Conservation (phyloP, 92 coral and sea anemone genomes). For the Anthopleura xanthogrammica region DNA sequence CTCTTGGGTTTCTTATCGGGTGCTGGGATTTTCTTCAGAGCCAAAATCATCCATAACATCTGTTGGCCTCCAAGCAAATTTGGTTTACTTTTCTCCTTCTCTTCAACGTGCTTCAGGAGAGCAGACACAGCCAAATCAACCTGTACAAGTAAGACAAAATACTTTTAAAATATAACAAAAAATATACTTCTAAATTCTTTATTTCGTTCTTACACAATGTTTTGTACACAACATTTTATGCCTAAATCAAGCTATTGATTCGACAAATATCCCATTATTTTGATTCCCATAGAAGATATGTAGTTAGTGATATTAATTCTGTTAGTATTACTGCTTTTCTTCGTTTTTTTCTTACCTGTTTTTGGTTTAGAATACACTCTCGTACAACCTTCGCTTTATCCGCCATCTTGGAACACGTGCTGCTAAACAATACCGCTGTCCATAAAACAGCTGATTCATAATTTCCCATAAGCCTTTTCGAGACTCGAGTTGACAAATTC, state of each 20-base stretch:
- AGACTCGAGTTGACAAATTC: not conserved
- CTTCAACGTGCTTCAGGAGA: constrained; percentile 62
- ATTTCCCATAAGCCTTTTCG: constrained; percentile 5
- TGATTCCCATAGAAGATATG: not conserved
- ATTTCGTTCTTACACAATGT: not conserved
- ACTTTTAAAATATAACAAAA: not conserved
- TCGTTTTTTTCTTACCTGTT: constrained; percentile 58
- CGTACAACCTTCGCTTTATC: constrained; percentile 57
- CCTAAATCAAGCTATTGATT: not conserved
- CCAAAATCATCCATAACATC: constrained; percentile 68
- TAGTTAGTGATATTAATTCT: not conserved
- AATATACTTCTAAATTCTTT: not conserved
- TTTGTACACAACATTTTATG: not conserved
- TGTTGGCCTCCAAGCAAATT: constrained; percentile 67
- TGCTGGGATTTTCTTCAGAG: constrained; percentile 81
- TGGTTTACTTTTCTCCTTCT: constrained; percentile 54
- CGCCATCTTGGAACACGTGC: constrained; percentile 71
- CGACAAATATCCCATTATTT: not conserved
- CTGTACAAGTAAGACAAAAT: constrained; percentile 6
- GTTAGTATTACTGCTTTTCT: not conserved
- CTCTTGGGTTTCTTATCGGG: constrained; percentile 82
- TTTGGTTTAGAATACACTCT: constrained; percentile 69
- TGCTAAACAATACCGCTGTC: constrained; percentile 15
- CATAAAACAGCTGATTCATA: not conserved
- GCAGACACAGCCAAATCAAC: constrained; percentile 87